A percentile compares a stretch with the other conserved stretches of the same genome.
Evolutionary conservation across 2,797 vertebrate species (phyloP).

Genomic region (Sphenodon punctatus): DNA sequence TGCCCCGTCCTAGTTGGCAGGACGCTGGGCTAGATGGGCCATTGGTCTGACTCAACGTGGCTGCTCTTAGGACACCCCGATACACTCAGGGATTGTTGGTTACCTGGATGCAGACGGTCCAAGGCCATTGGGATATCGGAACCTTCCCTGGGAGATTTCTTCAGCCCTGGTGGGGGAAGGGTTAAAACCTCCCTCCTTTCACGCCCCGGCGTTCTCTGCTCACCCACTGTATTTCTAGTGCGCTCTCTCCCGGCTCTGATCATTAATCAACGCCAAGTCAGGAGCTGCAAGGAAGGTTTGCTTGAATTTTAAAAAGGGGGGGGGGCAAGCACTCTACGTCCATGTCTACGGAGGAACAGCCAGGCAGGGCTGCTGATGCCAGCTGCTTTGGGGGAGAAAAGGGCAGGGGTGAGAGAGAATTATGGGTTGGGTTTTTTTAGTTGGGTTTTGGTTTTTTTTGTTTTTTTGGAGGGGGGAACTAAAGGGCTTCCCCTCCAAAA

Average conservation of each 20-base stretch:
- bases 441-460: too few relatives aligned
- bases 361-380: not conserved
- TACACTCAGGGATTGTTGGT: too few relatives aligned
- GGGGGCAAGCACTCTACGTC: not conserved
- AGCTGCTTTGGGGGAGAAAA: not conserved
- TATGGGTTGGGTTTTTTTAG: accelerated
- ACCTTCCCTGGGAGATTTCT: too few relatives aligned
- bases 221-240: not conserved
- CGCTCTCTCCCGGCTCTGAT: not conserved
- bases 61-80: too few relatives aligned
- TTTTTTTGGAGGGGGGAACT: too few relatives aligned
- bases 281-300: not conserved
- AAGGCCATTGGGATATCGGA: too few relatives aligned
- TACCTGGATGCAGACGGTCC: too few relatives aligned
- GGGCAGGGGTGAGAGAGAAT: not conserved
- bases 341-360: too few relatives aligned
- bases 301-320: not conserved
- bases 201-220: not conserved
- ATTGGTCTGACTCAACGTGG: too few relatives aligned
- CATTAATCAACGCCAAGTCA: constrained; percentile 26
- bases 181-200: not conserved
- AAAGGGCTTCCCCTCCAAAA: too few relatives aligned
- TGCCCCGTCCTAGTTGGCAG: too few relatives aligned
- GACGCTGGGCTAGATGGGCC: too few relatives aligned
- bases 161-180: not conserved